Conservation (phyloP, 2,888 invertebrate species). For the Hololepta plana region DNA sequence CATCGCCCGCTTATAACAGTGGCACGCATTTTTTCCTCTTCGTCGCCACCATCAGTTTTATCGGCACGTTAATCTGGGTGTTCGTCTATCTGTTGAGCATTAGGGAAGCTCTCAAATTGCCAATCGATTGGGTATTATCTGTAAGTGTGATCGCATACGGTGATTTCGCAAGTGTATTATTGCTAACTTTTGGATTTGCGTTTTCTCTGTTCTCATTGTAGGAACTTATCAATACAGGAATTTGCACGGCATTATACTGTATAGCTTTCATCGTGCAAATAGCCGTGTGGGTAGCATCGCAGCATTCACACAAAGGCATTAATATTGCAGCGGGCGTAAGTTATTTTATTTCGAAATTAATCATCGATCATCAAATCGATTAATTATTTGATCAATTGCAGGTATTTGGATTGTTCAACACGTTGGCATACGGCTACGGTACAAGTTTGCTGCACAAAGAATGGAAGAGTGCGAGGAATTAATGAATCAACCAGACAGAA, state of each 20-base stretch:
- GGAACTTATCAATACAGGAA: conserved; percentile 63
- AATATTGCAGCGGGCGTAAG: conserved; percentile 67
- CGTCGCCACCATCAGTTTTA: conserved; percentile 66
- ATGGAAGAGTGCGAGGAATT: conserved; percentile 36
- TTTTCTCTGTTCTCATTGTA: conserved; percentile 21
- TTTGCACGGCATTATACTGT: conserved; percentile 51
- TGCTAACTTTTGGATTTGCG: not conserved
- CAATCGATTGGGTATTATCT: conserved; percentile 69
- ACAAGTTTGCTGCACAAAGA: conserved; percentile 58
- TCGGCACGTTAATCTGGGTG: conserved; percentile 64
- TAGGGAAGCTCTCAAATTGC: conserved; percentile 57
- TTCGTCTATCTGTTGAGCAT: conserved; percentile 65
- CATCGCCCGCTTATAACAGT: conserved; percentile 42
- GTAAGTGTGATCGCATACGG: conserved; percentile 36
- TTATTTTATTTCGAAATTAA: conserved; percentile 11
- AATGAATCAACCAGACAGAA: conserved; percentile 12
- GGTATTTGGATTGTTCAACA: conserved; percentile 71
- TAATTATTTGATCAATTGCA: conserved; percentile 25
- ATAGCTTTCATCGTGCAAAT: conserved; percentile 70
- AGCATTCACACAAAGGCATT: conserved; percentile 26
- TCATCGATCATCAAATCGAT: not conserved
- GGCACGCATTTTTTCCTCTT: conserved; percentile 72
- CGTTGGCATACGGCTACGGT: conserved; percentile 58
- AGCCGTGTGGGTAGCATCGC: conserved; percentile 35
- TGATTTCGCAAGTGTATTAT: not conserved